Evolutionary conservation across 2,113 vertebrate genomes (phyloP).

Genomic region (Psittacara wagleri): DNA sequence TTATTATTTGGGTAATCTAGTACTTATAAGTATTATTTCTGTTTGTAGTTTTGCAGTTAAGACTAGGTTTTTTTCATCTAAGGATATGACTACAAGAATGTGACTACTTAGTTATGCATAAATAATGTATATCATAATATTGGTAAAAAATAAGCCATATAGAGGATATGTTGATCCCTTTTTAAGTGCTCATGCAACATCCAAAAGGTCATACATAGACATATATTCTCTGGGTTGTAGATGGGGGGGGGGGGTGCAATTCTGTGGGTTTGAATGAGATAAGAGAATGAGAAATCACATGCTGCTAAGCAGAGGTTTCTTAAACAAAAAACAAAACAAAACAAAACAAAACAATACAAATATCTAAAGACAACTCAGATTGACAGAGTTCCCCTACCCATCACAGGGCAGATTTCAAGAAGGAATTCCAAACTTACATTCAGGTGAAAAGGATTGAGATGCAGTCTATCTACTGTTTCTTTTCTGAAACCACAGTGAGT

Average conservation of each 20-base stretch:
- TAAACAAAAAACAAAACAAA: background rate
- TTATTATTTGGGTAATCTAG: background rate
- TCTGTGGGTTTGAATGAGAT: background rate
- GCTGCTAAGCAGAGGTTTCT: background rate
- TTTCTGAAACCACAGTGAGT: background rate
- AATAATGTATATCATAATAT: background rate
- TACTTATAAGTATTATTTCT: background rate
- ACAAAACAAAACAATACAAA: background rate
- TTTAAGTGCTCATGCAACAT: background rate
- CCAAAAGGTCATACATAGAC: background rate
- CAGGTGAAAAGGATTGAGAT: background rate
- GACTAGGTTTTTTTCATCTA: background rate
- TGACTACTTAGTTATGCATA: background rate
- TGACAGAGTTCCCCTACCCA: background rate
- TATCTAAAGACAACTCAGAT: background rate
- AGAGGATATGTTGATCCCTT: background rate
- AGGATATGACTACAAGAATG: background rate
- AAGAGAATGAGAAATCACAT: background rate
- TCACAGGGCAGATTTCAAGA: background rate
- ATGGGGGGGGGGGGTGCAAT: background rate
- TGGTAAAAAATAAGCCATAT: background rate
- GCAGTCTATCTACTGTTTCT: background rate
- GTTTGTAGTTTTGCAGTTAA: background rate
- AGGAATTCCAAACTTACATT: background rate
- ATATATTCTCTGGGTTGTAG: background rate